phyloP scores from a whole-genome alignment of 2,113 vertebrate genomes.

The Motacilla tschutschensis region DNA sequence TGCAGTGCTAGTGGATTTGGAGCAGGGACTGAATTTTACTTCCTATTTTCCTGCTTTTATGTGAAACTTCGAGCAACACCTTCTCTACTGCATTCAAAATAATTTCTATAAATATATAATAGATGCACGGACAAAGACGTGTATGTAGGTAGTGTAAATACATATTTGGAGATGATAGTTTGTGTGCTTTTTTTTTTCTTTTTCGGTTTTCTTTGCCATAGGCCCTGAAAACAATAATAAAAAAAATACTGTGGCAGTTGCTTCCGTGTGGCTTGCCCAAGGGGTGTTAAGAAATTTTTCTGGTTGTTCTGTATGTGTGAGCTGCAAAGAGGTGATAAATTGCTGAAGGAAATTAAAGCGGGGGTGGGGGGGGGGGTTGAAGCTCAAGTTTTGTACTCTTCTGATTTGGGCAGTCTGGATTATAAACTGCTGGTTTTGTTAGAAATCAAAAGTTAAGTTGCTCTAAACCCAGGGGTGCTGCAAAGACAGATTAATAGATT shows the following conservation, averaged over 20 bases:
- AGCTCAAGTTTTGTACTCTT: conserved; percentile 48
- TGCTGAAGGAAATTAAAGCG: conserved; percentile 79
- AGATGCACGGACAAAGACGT: not conserved
- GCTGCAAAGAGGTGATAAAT: conserved; percentile 78
- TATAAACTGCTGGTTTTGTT: conserved; percentile 35
- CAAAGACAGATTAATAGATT: not conserved
- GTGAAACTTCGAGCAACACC: not conserved
- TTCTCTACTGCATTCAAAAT: not conserved
- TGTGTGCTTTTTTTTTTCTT: not conserved
- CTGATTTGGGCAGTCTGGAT: conserved; percentile 13
- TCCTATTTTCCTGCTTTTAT: not conserved
- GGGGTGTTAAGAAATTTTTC: conserved; percentile 74
- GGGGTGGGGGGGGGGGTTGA: not conserved
- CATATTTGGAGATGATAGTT: not conserved
- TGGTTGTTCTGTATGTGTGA: conserved; percentile 73
- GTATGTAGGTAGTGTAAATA: not conserved
- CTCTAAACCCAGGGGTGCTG: conserved; percentile 21
- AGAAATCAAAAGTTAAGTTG: conserved; percentile 54
- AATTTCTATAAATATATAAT: not conserved
- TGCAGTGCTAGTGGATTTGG: not conserved
- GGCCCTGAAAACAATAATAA: conserved; percentile 67
- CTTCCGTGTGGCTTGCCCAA: conserved; percentile 67
- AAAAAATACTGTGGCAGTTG: conserved; percentile 62
- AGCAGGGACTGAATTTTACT: not conserved
- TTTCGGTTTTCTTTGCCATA: conserved; percentile 55